Base-by-base conservation (phyloP, 1,140 invertebrate species). In the Bilobella aurantiaca region DNA sequence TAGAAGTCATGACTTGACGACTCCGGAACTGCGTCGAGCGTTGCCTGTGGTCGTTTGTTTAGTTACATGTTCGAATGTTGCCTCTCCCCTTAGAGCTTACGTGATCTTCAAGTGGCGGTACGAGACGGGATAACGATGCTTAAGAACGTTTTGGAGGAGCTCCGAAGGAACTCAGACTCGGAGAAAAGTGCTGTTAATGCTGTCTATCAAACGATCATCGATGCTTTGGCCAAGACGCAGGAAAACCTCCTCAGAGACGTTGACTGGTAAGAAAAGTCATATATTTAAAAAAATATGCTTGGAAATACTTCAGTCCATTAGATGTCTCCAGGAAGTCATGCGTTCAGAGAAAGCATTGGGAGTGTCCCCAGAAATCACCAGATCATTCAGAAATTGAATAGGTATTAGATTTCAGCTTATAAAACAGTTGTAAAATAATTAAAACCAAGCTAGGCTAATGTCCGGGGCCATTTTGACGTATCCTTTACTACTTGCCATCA, bases 121-220 rank as follows among this genome's bases (percentile, higher is more conserved):
- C 77, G 81, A 3, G 83, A 86, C 64, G 84, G 84, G 21, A 79
- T 87, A 16, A 75, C 85, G 18, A 81, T 84, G 31, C 77, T 86
- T n/a, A 85, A 85, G 69, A 81, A 80, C 0, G 78, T 86, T 12
- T 76, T 86, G 67, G 85, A 87, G 58, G 85, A 87, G 69, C 74
- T 87, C 3, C 77, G 82, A 12, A 79, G 81, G 30, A 86, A 85
- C 71, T 81, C 85, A 69, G 85, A 87, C 25, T 76, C 80, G 0
- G 86, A 87, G 73, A 86, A 86, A 71, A 80, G 82, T 34, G 81
- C 83, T 12, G 79, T 87, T 29, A 84, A 84, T 73, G 79, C 80
- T 18, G 85, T 86, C 67, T 85, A 83, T 66, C 84, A 86, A 72
- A 84, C 83, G 25, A 81, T 86, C 62, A 82, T 84, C 66, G 85